Base-by-base conservation (phyloP, 2,888 invertebrate species). In the Galeopsomyia nigrocyanea region DNA sequence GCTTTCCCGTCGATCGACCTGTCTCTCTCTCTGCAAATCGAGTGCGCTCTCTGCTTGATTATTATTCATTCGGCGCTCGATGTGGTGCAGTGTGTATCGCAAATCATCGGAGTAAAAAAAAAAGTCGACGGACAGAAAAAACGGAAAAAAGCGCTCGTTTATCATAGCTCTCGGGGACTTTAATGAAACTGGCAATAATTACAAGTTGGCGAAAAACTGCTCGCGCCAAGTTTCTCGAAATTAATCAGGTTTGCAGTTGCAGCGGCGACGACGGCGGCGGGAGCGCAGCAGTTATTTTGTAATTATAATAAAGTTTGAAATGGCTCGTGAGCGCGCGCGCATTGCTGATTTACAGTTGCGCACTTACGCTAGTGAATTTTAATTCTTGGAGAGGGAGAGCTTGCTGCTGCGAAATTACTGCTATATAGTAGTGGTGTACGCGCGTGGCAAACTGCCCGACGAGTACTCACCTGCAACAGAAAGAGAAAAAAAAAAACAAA, bases 381-480 rank as follows among this genome's bases (percentile, higher is more conserved):
- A 61, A 73, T 69, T 73, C 47, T 56, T 65, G 56, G 16, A n/a
- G 19, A 55, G 55, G 39, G 1, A 13, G 13, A 39, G 39, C n/a
- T n/a, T n/a, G n/a, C n/a, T n/a, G n/a, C 26, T 2, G 65, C 9
- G 13, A 62, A 56, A 69, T 68, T 69, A 62, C 31, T 50, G 53
- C 53, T 21, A 53, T n/a, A n/a, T n/a, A n/a, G n/a, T n/a, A n/a
- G n/a, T n/a, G n/a, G n/a, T n/a, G n/a, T n/a, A n/a, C n/a, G 19
- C 10, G 19, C 19, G 55, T 21, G 13, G 63, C 26, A 49, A 62
- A 73, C 64, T 64, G 64, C 39, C 39, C 39, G 39, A 7, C 57
- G 69, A n/a, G 49, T 63, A 71, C 74, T 71, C 70, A 74, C 74
- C 74, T 71, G 71, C 50, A 71, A 70, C 70, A 70, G 58, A 66